Base-by-base conservation (phyloP, 2,113 vertebrate species). In the Sebastes schlegelii region DNA sequence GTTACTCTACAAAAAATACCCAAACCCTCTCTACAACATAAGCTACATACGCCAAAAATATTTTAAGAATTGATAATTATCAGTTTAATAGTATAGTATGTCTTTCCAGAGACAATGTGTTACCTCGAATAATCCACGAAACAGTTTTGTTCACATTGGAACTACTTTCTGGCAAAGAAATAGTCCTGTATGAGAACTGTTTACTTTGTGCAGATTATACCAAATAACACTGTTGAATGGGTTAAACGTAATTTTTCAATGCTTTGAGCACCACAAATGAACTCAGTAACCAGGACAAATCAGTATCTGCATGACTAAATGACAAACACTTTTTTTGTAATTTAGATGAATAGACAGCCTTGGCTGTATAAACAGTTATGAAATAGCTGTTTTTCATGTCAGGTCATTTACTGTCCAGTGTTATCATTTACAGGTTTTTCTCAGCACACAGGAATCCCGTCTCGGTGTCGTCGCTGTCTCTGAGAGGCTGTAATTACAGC, bases 401-500 rank as follows among this genome's bases (percentile, higher is more conserved):
- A 34, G 34, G 34, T 34, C 34, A 4, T 34, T 34, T 34, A 34
- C 51, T 57, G 8, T 49, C 19, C 49, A 43, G 6, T 34, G 13
- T 34, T 40, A 8, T 10, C 45, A 66, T 65, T 60, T 26, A 54
- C 52, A 66, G 16, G 8, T 73, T 67, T 69, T 55, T 14, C 23
- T 65, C 58, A 51, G 57, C n/a, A 45, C n/a, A 72, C 43, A 71
- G 26, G 26, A 77, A 65, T 65, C 67, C 16, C 8, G 14, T 9
- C 65, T 79, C 14, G 4, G 13, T 46, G 42, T 57, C 49, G 57
- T 34, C 34, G 34, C 34, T 34, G 34, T 34, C 34, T 58, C 52
- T 21, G 11, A 62, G 14, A 46, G 43, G 51, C 58, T 73, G 21
- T 73, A 68, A 77, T 80, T 61, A 45, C 17, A 49, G 2, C 52